Percentiles rank a stretch among this genome's conserved stretches.
phyloP scores from a whole-genome alignment of 2,888 invertebrate genomes.

The Hoplodrina blanda region DNA sequence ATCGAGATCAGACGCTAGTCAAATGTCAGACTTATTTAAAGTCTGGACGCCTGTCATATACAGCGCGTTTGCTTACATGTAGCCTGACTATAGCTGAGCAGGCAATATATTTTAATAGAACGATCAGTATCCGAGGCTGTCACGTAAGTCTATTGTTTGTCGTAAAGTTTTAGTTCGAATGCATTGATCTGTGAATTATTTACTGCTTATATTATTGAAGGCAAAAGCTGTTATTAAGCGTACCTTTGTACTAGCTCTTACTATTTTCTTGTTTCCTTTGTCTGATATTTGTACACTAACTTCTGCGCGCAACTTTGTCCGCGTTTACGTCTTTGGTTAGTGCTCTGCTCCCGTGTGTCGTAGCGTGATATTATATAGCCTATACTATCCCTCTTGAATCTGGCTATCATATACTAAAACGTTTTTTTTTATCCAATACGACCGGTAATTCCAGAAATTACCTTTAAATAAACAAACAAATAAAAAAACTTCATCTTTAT shows the following conservation, averaged over 20 bases:
- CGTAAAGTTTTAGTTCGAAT: too few species aligned
- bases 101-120: conserved; percentile 13
- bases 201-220: neutral
- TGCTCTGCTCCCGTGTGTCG: too few species aligned
- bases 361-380: too few species aligned
- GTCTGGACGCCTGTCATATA: conserved; percentile 34
- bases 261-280: neutral
- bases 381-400: too few species aligned
- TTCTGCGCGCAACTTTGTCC: too few species aligned
- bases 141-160: conserved; percentile 21
- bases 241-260: neutral
- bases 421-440: too few species aligned
- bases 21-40: conserved; percentile 62
- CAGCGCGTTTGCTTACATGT: conserved; percentile 26
- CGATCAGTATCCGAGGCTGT: conserved; percentile 20
- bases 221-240: too few species aligned
- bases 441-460: too few species aligned
- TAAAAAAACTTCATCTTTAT: too few species aligned
- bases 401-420: too few species aligned
- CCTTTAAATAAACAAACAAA: too few species aligned
- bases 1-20: conserved; percentile 45
- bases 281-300: neutral
- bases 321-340: too few species aligned
- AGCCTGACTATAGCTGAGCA: conserved; percentile 12
- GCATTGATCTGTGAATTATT: neutral